phyloP scores from a whole-genome alignment of 2,888 invertebrate genomes.

The Entomobrya multifasciata region DNA sequence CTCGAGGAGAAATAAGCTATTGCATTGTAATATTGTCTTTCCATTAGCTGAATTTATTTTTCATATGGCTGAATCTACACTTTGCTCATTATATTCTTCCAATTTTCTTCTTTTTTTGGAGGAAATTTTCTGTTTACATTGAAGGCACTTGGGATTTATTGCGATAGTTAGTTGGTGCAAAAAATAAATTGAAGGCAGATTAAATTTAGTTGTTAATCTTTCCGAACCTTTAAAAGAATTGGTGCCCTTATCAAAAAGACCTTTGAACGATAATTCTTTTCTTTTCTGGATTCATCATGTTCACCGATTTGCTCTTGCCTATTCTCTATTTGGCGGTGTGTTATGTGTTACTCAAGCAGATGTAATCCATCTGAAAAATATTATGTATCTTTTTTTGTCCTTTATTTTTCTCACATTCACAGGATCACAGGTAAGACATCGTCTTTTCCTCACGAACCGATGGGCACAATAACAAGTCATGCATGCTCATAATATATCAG shows the following conservation, averaged over 20 bases:
- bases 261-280: not conserved
- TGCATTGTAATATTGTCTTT: slow-evolving; percentile 18
- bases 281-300: not conserved
- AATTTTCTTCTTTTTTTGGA: not conserved
- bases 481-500: slow-evolving; percentile 19
- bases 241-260: too few relatives aligned
- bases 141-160: not conserved
- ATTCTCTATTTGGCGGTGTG: slow-evolving; percentile 20
- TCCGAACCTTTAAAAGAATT: too few relatives aligned
- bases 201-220: too few relatives aligned
- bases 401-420: not conserved
- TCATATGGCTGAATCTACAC: too few relatives aligned
- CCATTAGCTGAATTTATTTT: not conserved
- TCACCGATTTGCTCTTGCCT: not conserved
- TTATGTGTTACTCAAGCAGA: slow-evolving; percentile 32
- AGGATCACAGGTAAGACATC: slow-evolving; percentile 22
- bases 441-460: slow-evolving; percentile 13
- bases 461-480: not conserved
- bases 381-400: slow-evolving; percentile 24
- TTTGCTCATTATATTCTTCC: not conserved
- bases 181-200: too few relatives aligned
- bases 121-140: not conserved
- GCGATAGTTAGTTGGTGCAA: too few relatives aligned
- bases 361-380: slow-evolving; percentile 44
- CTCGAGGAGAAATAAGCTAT: not conserved